phyloP scores from a whole-genome alignment of 35 echinoderm and acorn worm species.

The Eucidaris tribuloides region DNA sequence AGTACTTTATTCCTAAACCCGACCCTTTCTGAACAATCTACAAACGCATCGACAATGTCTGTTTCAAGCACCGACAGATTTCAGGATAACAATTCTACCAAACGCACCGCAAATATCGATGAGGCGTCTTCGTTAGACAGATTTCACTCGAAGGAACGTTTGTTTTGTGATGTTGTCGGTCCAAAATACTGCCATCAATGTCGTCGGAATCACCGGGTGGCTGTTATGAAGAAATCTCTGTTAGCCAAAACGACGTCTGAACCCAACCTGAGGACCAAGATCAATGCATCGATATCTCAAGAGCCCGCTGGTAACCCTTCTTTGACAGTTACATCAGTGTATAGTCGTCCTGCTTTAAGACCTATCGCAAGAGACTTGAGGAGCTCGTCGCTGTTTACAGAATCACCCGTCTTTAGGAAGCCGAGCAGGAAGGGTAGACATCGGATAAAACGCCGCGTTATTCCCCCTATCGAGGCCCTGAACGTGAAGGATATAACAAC shows the following conservation, averaged over 20 bases:
- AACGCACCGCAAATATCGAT: neutral
- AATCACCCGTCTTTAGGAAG: neutral
- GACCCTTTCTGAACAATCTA: neutral
- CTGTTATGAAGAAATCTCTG: neutral
- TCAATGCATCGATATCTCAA: neutral
- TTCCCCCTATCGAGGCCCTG: neutral
- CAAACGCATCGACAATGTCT: neutral
- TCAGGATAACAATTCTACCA: neutral
- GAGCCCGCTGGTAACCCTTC: neutral
- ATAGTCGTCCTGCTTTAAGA: too few relatives aligned
- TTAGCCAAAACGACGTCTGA: neutral
- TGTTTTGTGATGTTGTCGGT: constrained; percentile 45
- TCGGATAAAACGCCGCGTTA: neutral
- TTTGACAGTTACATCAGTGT: too few relatives aligned
- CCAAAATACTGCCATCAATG: constrained; percentile 45
- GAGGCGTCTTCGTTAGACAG: neutral
- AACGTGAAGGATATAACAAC: neutral
- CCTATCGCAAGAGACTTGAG: neutral
- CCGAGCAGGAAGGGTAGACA: constrained; percentile 5
- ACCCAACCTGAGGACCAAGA: neutral
- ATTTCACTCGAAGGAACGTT: neutral
- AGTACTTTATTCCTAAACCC: neutral
- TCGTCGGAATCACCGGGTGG: constrained; percentile 3
- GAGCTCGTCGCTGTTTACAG: neutral
- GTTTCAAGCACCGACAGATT: neutral